Evolutionary conservation across 2,888 invertebrate genomes (phyloP).

Genomic region (Gastrophysa polygoni): DNA sequence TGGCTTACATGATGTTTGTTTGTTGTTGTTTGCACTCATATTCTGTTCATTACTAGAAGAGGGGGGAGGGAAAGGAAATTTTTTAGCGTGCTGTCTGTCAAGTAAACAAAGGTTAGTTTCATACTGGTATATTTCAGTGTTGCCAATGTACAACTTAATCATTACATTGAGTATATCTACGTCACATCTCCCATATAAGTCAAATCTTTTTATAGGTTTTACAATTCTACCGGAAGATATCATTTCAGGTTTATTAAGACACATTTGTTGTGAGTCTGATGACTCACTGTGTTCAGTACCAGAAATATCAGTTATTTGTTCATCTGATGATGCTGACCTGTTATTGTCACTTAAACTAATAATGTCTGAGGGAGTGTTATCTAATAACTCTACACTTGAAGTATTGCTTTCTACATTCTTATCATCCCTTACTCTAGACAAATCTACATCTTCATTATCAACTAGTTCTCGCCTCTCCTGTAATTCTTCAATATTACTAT

Average conservation of each 20-base stretch:
- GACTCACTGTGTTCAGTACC: neutral
- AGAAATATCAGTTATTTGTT: slow-evolving; percentile 3
- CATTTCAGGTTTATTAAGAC: neutral
- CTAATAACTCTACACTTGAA: neutral
- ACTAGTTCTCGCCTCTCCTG: neutral
- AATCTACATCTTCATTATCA: neutral
- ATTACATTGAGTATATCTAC: neutral
- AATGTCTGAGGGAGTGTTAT: neutral
- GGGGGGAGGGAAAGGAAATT: no score
- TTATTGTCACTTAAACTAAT: slow-evolving; percentile 2
- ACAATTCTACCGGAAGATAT: slow-evolving; percentile 3
- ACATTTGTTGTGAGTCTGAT: slow-evolving; percentile 2
- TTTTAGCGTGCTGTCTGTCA: no score
- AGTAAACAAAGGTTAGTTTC: no score
- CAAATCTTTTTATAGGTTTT: slow-evolving; percentile 3
- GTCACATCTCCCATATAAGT: slow-evolving; percentile 11
- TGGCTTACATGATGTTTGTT: no score
- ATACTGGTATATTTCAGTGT: no score
- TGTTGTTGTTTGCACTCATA: no score
- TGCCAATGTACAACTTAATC: no score
- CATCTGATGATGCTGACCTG: neutral
- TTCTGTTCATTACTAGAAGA: no score
- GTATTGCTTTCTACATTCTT: neutral
- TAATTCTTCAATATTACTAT: neutral
- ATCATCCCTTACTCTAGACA: neutral